phyloP scores from a whole-genome alignment of 2,888 invertebrate genomes.

The Cryptocephalus primarius region DNA sequence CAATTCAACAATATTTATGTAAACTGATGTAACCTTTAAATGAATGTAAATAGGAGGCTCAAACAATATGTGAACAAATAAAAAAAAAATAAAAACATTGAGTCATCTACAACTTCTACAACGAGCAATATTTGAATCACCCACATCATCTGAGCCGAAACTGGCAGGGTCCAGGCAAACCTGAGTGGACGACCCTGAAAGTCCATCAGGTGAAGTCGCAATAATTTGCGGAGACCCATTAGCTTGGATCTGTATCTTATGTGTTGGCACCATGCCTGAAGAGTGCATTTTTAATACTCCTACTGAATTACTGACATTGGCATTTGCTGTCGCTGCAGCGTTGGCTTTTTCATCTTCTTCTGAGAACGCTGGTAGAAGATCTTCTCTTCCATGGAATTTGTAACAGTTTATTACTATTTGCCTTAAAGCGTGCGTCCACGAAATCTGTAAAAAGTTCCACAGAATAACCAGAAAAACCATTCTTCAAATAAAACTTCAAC shows the following conservation, averaged over 20 bases:
- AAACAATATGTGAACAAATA: background rate
- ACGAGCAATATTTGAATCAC: slow-evolving; percentile 27
- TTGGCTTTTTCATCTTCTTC: slow-evolving; percentile 79
- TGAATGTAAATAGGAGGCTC: too few relatives aligned
- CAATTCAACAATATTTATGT: too few relatives aligned
- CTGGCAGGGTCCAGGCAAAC: slow-evolving; percentile 63
- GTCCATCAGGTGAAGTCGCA: slow-evolving; percentile 41
- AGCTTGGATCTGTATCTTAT: slow-evolving; percentile 42
- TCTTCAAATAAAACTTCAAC: background rate
- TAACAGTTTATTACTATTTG: slow-evolving; percentile 97
- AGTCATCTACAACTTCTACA: too few relatives aligned
- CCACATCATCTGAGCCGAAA: slow-evolving; percentile 67
- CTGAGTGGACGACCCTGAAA: slow-evolving; percentile 47
- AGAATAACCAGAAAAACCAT: background rate
- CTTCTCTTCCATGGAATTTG: slow-evolving; percentile 94
- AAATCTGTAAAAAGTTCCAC: slow-evolving; percentile 55
- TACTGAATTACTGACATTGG: slow-evolving; percentile 38
- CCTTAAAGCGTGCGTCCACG: slow-evolving; percentile 93
- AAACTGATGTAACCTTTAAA: too few relatives aligned
- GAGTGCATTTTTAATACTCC: slow-evolving; percentile 43
- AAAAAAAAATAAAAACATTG: background rate
- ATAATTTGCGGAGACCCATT: slow-evolving; percentile 41
- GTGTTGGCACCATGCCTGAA: slow-evolving; percentile 36
- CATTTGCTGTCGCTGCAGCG: slow-evolving; percentile 44
- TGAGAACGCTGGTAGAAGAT: slow-evolving; percentile 85